phyloP scores from a whole-genome alignment of 2,888 invertebrate species.

The Polietes domitor region DNA sequence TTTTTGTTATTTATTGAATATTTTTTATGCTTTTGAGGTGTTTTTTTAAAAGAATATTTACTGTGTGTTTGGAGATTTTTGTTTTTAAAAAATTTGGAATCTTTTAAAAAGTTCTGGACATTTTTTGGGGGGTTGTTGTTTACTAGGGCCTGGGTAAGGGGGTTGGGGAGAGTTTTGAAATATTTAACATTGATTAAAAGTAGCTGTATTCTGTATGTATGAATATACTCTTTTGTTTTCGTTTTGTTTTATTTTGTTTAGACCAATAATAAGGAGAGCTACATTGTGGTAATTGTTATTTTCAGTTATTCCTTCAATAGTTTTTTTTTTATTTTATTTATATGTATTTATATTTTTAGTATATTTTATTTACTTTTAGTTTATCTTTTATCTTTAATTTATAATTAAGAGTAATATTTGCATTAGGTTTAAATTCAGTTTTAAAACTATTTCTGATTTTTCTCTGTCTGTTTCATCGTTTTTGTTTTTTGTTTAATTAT shows the following conservation, averaged over 20 bases:
- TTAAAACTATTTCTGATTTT: conserved; percentile 58
- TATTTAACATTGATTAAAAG: conserved; percentile 57
- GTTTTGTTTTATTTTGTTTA: conserved; percentile 32
- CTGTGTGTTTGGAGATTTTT: not conserved
- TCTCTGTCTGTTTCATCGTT: too few species aligned
- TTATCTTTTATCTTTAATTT: conserved; percentile 39
- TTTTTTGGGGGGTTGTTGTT: conserved; percentile 8
- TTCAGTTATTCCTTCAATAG: not conserved
- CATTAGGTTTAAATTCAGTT: conserved; percentile 47
- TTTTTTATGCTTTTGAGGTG: conserved; percentile 48
- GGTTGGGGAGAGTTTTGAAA: conserved; percentile 4
- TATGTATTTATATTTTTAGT: not conserved
- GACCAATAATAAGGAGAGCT: conserved; percentile 56
- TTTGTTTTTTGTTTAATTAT: not conserved
- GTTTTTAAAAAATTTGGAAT: conserved; percentile 55
- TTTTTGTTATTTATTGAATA: not conserved
- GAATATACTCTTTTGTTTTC: too few species aligned
- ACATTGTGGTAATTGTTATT: not conserved
- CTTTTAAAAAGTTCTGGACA: conserved; percentile 40
- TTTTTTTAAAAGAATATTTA: conserved; percentile 49
- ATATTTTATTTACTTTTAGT: too few species aligned
- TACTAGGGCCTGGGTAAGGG: not conserved
- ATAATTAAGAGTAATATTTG: conserved; percentile 46
- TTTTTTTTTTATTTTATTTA: conserved; percentile 15
- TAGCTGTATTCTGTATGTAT: conserved; percentile 23